A percentile compares a stretch with the other conserved stretches of the same genome.
Conservation (phyloP, 2,797 vertebrate genomes). For the Leptoclinus maculatus region DNA sequence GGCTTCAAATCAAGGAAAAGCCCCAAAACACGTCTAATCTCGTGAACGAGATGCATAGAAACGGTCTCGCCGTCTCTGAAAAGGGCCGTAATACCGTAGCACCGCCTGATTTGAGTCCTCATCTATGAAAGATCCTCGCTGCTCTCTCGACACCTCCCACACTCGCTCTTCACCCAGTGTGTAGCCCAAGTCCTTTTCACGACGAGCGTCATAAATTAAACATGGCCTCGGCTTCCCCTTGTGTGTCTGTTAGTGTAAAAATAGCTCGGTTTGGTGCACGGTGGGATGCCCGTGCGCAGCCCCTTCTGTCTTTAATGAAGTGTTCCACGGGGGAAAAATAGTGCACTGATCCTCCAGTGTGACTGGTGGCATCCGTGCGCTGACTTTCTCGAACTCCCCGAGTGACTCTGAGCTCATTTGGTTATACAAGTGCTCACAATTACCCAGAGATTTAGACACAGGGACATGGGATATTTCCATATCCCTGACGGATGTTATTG, state of each 20-base stretch:
- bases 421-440: slow-evolving; percentile 81
- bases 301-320: slow-evolving; percentile 74
- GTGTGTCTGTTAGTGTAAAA: slow-evolving; percentile 75
- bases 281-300: slow-evolving; percentile 59
- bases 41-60: slow-evolving; percentile 1
- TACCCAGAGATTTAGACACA: slow-evolving; percentile 75
- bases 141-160: slow-evolving; percentile 44
- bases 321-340: slow-evolving; percentile 59
- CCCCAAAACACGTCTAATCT: slow-evolving; percentile 12
- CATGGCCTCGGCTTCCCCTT: slow-evolving; percentile 73
- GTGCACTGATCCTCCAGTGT: slow-evolving; percentile 61
- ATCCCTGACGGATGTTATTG: slow-evolving; percentile 80
- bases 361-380: slow-evolving; percentile 63
- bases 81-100: neutral
- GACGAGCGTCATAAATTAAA: slow-evolving; percentile 80
- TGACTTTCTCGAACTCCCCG: slow-evolving; percentile 80
- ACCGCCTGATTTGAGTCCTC: slow-evolving; percentile 38
- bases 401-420: slow-evolving; percentile 82
- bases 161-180: slow-evolving; percentile 50
- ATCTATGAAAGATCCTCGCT: slow-evolving; percentile 47
- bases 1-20: slow-evolving; percentile 9
- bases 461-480: slow-evolving; percentile 80
- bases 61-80: neutral
- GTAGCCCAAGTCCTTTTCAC: slow-evolving; percentile 66
- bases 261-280: slow-evolving; percentile 69